Base-by-base conservation (phyloP, 2,113 vertebrate genomes). In the Podocnemis expansa region DNA sequence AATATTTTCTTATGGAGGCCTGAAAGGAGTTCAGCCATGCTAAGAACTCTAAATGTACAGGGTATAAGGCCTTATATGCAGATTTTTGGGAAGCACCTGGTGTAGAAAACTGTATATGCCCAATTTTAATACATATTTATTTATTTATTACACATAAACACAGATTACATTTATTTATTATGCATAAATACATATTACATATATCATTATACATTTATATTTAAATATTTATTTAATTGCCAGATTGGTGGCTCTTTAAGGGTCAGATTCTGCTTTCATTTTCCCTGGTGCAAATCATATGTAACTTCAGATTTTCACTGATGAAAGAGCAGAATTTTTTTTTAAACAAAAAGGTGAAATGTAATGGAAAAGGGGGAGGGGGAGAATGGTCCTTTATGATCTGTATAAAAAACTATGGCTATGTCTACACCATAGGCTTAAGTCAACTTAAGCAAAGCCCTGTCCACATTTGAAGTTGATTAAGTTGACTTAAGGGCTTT, bases 1-100 rank as follows among this genome's bases (percentile, higher is more conserved):
- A 63, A n/a, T 63, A 63, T 63, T 63, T 63, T 63, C 34, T 34
- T 63, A 31, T n/a, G 7, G 67, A 79, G 27, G 16, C 5, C 63
- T 81, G 11, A 41, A 12, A 27, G 19, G 43, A 91, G 16, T 14
- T 87, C 75, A 92, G 34, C 21, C 75, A 43, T 29, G 14, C 31
- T 63, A 31, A 63, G 19, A 87, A 47, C 52, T 0, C 55, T 55
- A 0, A 0, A 0, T 41, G 38, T 63, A 60, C 76, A 87, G 55
- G 31, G 25, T n/a, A 70, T 1, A 2, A 10, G 49, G 45, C 56
- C 84, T 91, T 78, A 75, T 49, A 67, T 49, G 27, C 11, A 52
- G 70, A 0, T 0, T 24, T 17, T 1, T 19, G 8, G 10, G 85
- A 88, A 4, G 17, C 9, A 78, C 54, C 38, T 8, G 13, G 1